Base-by-base conservation (phyloP, 2,797 vertebrate genomes). In the Stomatorhinus walkeri region DNA sequence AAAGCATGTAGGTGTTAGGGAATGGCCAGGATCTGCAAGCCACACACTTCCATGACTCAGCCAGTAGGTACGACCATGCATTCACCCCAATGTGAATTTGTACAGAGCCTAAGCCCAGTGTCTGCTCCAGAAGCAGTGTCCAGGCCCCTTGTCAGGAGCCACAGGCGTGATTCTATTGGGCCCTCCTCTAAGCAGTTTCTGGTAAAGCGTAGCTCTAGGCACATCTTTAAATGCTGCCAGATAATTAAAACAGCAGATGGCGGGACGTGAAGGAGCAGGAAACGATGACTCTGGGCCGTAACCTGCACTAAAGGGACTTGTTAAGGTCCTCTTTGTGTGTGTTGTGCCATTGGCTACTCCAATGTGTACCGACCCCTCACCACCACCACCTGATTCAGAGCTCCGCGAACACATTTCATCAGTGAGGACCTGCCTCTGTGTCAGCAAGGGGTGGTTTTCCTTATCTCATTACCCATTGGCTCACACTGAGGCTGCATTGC, bases 231-330 rank as follows among this genome's bases (percentile, higher is more conserved):
- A 49, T 85, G 43, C 48, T 49, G 43, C 22, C 36, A 54, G 54
- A 89, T 86, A 90, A 91, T 91, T 89, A 90, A 90, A 85, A 84
- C 81, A 90, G 87, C 88, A 89, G 88, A 90, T 90, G 87, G 85
- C 5, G 72, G 56, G 88, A 90, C 90, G 10, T 89, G 59, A 1
- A 32, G 89, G 88, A 90, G 86, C 52, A 56, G 64, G 85, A 88
- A 72, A 88, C 46, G 81, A 85, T 49, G 51, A 88, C 61, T 52
- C 61, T 84, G 85, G n/a, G 7, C 52, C 10, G 87, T 56, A 88
- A 64, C 76, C 24, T 49, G 88, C 89, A 90, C 88, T 89, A 91
- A 90, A 79, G 64, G 32, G 19, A 87, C 86, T 54, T 32, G 3
- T 19, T 76, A 61, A 22, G n/a, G 8, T 87, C 32, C 86, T 64